Evolutionary conservation across 2,888 invertebrate species (phyloP), one percentile per base, ranked within the genome.

Genomic region (Plebejus melissa): DNA sequence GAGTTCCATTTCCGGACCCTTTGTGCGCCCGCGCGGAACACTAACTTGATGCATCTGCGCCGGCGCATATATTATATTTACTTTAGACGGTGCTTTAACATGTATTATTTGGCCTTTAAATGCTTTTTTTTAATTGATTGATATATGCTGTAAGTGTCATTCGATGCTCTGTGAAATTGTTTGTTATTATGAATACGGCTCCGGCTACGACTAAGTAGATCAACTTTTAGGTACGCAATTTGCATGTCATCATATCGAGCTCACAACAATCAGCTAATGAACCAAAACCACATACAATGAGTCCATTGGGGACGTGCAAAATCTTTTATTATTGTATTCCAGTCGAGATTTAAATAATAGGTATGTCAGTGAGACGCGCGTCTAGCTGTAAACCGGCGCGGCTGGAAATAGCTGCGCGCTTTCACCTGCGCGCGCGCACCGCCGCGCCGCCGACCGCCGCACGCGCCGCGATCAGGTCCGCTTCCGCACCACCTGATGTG

Each of bases 351-450:
- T 65, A 32, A 65, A 65, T 65, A 65, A 16, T 32, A 65, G 65
- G 65, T 65, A 65, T 36, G 65, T 65, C 65, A 32, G 65, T 28
- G 60, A 65, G 60, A 28, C 60, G 58, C 28, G 11, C 54, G 50
- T 69, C 69, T 69, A 54, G 76, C 69, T 75, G 65, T 58, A 72
- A 76, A 76, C 69, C 75, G 75, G 74, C 32, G 36, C 58, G 41
- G 58, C 69, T 69, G 75, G 76, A 76, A 76, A 76, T 75, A 54
- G 75, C 74, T 38, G 16, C 76, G 41, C 58, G 74, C 78, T 77
- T 78, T 78, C 76, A 76, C 78, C 77, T 76, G 74, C 76, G 77
- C 76, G 76, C 75, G 69, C 22, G 69, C 65, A 50, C n/a, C 74
- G 69, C 69, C 32, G 54, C n/a, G 1, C 41, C 41, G 41, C 50